These are phyloP conservation scores for Cnemophilus loriae DNA, from an alignment of 2,113 vertebrate genomes.

Conservation along the genomic window DNA sequence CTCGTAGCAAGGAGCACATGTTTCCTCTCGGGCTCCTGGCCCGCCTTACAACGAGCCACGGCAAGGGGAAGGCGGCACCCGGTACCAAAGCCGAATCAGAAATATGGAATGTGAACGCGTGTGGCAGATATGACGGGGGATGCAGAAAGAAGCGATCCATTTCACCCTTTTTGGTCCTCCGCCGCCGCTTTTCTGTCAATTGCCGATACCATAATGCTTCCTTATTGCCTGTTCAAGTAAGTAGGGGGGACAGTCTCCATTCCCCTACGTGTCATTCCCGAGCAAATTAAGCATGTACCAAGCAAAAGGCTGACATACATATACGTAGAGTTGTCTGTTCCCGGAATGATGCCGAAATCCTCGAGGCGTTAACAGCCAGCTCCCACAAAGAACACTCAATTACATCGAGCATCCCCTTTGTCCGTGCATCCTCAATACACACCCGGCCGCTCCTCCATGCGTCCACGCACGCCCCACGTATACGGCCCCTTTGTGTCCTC, in stretches of 20 bases:
- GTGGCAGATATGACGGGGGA: background rate
- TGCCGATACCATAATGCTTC: background rate
- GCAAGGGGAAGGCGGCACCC: background rate
- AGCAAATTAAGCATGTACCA: background rate
- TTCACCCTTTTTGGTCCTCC: background rate
- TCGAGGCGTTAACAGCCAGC: background rate
- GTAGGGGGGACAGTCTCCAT: background rate
- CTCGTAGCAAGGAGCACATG: background rate
- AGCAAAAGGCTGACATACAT: background rate
- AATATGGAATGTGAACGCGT: background rate
- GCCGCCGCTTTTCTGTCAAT: background rate
- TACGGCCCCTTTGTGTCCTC: slow-evolving; percentile 23
- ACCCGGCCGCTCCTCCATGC: slow-evolving; percentile 28
- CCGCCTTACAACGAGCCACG: background rate
- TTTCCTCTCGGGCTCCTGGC: background rate
- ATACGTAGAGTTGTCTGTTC: background rate
- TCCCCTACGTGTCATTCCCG: background rate
- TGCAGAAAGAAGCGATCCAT: background rate
- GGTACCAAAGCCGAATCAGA: background rate
- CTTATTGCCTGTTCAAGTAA: background rate
- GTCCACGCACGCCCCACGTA: slow-evolving; percentile 23
- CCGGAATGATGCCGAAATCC: background rate
- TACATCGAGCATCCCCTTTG: slow-evolving; percentile 19
- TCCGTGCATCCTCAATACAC: slow-evolving; percentile 19
- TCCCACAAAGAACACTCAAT: background rate